phyloP scores from a whole-genome alignment of 1,140 invertebrate species.

The Achroia grisella region DNA sequence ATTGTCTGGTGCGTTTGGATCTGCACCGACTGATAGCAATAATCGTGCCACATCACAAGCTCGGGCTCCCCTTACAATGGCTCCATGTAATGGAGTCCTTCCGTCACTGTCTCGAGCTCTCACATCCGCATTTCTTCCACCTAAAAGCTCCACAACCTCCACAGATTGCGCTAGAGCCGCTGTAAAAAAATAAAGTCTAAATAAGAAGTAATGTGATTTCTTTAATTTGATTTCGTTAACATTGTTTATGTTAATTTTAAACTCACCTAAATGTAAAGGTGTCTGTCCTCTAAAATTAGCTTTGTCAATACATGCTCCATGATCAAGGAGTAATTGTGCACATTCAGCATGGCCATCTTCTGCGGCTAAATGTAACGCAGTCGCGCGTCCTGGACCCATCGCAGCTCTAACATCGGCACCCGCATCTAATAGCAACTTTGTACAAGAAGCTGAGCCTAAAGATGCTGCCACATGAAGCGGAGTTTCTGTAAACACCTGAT shows the following conservation, averaged over 20 bases:
- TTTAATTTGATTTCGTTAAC: not conserved
- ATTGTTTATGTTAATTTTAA: conserved; percentile 1
- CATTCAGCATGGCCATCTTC: conserved; percentile 86
- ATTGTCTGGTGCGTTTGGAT: conserved; percentile 84
- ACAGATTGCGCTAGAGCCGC: conserved; percentile 83
- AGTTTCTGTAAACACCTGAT: conserved; percentile 85
- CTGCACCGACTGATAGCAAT: conserved; percentile 79
- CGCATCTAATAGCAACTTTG: conserved; percentile 79
- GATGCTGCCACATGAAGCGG: conserved; percentile 87
- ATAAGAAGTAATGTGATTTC: not conserved
- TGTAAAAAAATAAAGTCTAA: conserved; percentile 22
- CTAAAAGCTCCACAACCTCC: conserved; percentile 80
- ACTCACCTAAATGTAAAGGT: conserved; percentile 81
- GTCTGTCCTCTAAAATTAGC: conserved; percentile 84
- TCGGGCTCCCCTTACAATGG: conserved; percentile 83
- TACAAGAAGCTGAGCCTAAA: conserved; percentile 79
- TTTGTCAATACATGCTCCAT: conserved; percentile 79
- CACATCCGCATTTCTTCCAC: conserved; percentile 77
- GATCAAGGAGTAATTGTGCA: conserved; percentile 80
- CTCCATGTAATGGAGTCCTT: conserved; percentile 84
- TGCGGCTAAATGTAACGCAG: conserved; percentile 87
- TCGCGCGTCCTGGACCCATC: conserved; percentile 78
- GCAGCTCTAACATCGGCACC: conserved; percentile 86
- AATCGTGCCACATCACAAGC: conserved; percentile 81
- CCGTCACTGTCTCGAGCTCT: conserved; percentile 80